Evolutionary conservation across 2,113 vertebrate species (phyloP).

Genomic region (Plestiodon gilberti): DNA sequence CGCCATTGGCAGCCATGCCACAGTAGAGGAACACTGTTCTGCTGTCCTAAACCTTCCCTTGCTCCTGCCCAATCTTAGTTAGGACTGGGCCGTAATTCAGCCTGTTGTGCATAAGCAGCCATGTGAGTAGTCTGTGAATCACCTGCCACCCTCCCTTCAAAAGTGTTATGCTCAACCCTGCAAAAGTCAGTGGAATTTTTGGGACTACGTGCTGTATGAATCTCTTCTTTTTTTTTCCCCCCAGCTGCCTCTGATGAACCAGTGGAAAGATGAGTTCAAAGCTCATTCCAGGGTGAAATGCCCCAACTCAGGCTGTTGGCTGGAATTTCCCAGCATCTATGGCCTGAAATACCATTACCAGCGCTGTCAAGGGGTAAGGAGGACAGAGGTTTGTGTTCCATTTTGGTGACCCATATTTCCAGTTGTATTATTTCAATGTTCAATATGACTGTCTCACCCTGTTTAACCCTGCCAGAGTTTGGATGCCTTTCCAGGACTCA

Average conservation of each 20-base stretch:
- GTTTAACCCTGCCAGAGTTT: not conserved
- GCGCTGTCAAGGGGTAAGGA: constrained; percentile 94
- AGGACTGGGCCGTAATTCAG: too few species aligned
- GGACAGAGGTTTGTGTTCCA: not conserved
- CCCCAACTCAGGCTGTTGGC: constrained; percentile 93
- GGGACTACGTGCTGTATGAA: fast-evolving
- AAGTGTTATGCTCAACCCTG: not conserved
- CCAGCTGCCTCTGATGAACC: constrained; percentile 90
- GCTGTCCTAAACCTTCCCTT: too few species aligned
- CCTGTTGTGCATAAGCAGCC: too few species aligned
- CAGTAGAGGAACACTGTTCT: too few species aligned
- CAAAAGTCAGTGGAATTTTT: not conserved
- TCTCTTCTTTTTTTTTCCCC: constrained; percentile 42
- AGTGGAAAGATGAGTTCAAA: constrained; percentile 98
- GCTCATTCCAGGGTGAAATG: constrained; percentile 92
- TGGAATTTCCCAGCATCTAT: constrained; percentile 98
- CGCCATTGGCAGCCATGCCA: too few species aligned
- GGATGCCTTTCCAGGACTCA: not conserved
- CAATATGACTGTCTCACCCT: not conserved
- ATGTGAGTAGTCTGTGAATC: too few species aligned
- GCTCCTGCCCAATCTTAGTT: too few species aligned
- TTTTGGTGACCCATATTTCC: not conserved
- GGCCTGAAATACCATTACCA: constrained; percentile 98
- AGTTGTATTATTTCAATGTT: not conserved
- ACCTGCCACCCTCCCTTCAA: not conserved